Conservation (phyloP, 92 coral and sea anemone genomes). For the Palythoa grandiflora region DNA sequence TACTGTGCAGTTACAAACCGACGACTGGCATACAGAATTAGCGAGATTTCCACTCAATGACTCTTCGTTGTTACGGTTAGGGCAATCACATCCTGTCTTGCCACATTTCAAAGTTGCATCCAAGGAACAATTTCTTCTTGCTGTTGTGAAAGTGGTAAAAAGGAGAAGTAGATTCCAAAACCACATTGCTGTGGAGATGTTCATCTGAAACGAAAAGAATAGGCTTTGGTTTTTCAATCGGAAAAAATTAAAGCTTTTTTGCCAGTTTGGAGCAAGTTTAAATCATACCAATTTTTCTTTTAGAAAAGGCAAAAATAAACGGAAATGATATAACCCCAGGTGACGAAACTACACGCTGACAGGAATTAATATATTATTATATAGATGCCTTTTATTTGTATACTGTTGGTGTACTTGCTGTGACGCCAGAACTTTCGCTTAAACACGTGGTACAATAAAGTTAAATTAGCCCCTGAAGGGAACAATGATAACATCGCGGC, state of each 20-base stretch:
- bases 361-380: too few species aligned
- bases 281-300: too few species aligned
- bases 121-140: neutral
- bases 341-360: too few species aligned
- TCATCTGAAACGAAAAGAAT: neutral
- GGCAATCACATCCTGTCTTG: neutral
- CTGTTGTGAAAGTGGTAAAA: neutral
- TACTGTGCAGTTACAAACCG: slow-evolving; percentile 2
- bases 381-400: neutral
- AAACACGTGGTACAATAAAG: neutral
- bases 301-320: neutral
- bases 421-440: neutral
- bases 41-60: neutral
- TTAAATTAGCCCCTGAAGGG: neutral
- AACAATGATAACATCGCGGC: neutral
- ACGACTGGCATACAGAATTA: neutral
- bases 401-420: neutral
- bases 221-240: neutral
- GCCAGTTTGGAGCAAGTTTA: neutral
- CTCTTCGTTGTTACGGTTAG: too few species aligned
- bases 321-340: too few species aligned
- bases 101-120: neutral
- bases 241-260: neutral
- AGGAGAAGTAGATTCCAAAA: neutral
- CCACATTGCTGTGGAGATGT: neutral